phyloP scores from a whole-genome alignment of 2,113 vertebrate species.

The Petrocephalus microphthalmus region DNA sequence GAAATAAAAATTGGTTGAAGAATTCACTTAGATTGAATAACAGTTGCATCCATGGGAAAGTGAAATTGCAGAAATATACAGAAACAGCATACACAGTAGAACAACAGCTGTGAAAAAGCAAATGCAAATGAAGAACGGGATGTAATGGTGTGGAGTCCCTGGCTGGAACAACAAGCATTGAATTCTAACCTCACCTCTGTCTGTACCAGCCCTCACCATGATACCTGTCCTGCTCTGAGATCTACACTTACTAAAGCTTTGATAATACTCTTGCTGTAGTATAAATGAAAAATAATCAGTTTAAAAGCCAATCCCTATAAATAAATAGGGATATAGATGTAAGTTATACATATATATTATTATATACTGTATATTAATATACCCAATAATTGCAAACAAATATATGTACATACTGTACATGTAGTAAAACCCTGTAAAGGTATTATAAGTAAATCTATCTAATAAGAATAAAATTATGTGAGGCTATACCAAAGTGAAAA shows the following conservation, averaged over 20 bases:
- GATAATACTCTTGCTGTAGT: background rate
- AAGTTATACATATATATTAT: background rate
- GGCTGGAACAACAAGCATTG: slow-evolving; percentile 61
- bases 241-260: background rate
- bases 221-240: background rate
- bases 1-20: slow-evolving; percentile 40
- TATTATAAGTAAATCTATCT: background rate
- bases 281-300: slow-evolving; percentile 5
- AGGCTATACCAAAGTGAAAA: background rate
- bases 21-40: slow-evolving; percentile 38
- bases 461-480: background rate
- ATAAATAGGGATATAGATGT: background rate
- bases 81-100: slow-evolving; percentile 31
- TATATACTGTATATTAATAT: background rate
- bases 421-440: background rate
- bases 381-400: background rate
- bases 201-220: background rate
- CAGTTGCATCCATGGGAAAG: slow-evolving; percentile 53
- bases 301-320: background rate
- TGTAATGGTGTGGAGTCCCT: slow-evolving; percentile 37
- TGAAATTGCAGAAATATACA: slow-evolving; percentile 47
- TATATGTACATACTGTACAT: background rate
- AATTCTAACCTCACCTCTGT: background rate
- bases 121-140: slow-evolving; percentile 50
- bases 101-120: slow-evolving; percentile 31